phyloP scores from a whole-genome alignment of 2,888 invertebrate genomes.

The Lithosia quadra region DNA sequence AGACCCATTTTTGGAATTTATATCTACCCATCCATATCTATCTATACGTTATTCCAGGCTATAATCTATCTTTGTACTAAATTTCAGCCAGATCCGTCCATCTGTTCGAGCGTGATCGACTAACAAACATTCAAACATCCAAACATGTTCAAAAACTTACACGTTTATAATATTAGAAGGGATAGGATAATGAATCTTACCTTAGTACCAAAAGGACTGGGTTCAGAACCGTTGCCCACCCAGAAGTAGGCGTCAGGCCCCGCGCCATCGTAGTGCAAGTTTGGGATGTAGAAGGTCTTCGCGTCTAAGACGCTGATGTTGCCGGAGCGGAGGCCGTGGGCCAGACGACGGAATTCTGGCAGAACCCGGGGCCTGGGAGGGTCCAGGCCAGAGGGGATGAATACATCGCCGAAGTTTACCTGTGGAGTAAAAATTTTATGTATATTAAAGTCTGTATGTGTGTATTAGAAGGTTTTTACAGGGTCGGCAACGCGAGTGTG shows the following conservation, averaged over 20 bases:
- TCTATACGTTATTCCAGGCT: too few relatives aligned
- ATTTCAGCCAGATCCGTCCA: too few relatives aligned
- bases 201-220: constrained; percentile 93
- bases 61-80: too few relatives aligned
- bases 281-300: constrained; percentile 96
- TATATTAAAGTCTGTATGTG: not conserved
- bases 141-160: too few relatives aligned
- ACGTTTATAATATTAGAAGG: too few relatives aligned
- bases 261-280: constrained; percentile 96
- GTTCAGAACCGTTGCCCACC: constrained; percentile 96
- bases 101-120: too few relatives aligned
- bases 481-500: too few relatives aligned
- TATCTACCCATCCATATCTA: too few relatives aligned
- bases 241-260: constrained; percentile 98
- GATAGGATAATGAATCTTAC: too few relatives aligned
- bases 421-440: constrained; percentile 63
- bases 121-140: too few relatives aligned
- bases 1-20: too few relatives aligned
- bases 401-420: constrained; percentile 96
- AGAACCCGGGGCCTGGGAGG: constrained; percentile 93
- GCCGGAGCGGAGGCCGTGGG: constrained; percentile 95
- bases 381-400: constrained; percentile 91
- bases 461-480: too few relatives aligned
- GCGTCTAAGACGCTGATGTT: constrained; percentile 97
- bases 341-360: constrained; percentile 94